Percentiles rank a stretch among this genome's conserved stretches.
These are phyloP conservation scores for Listronotus oregonensis DNA, from an alignment of 1,140 invertebrate genomes.

Conservation along the genomic window DNA sequence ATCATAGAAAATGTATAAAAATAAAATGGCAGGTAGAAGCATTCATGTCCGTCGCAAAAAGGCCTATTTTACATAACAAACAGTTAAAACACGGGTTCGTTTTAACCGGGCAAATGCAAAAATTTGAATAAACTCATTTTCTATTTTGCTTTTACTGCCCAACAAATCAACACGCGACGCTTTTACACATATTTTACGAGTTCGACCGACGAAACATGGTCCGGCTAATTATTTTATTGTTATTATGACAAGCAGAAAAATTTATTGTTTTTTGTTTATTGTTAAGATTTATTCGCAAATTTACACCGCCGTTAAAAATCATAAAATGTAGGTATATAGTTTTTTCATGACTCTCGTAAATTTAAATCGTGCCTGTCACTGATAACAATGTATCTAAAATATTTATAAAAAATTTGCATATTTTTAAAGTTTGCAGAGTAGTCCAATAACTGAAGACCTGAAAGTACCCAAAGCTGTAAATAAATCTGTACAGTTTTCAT, in stretches of 20 bases:
- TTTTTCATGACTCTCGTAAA: too few relatives aligned
- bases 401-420: too few relatives aligned
- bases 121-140: conserved; percentile 30
- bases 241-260: conserved; percentile 1
- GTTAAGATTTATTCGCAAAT: background rate
- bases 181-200: conserved; percentile 15
- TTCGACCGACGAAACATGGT: conserved; percentile 7
- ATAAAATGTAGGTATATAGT: too few relatives aligned
- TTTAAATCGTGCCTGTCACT: too few relatives aligned
- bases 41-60: conserved; percentile 10
- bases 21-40: conserved; percentile 15
- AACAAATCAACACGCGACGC: conserved; percentile 26
- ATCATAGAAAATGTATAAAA: conserved; percentile 4
- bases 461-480: too few relatives aligned
- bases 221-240: conserved; percentile 12
- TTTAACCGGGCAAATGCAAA: conserved; percentile 20
- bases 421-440: too few relatives aligned
- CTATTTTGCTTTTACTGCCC: conserved; percentile 22
- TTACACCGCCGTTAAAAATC: too few relatives aligned
- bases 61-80: conserved; percentile 27
- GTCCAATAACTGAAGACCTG: too few relatives aligned
- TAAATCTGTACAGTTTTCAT: too few relatives aligned
- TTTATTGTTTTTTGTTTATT: conserved; percentile 3
- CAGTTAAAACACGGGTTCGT: conserved; percentile 21
- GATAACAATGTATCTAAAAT: too few relatives aligned